A percentile compares a stretch with the other conserved stretches of the same genome.
Evolutionary conservation across 2,888 invertebrate genomes (phyloP).

Genomic region (Microplitis manilae): DNA sequence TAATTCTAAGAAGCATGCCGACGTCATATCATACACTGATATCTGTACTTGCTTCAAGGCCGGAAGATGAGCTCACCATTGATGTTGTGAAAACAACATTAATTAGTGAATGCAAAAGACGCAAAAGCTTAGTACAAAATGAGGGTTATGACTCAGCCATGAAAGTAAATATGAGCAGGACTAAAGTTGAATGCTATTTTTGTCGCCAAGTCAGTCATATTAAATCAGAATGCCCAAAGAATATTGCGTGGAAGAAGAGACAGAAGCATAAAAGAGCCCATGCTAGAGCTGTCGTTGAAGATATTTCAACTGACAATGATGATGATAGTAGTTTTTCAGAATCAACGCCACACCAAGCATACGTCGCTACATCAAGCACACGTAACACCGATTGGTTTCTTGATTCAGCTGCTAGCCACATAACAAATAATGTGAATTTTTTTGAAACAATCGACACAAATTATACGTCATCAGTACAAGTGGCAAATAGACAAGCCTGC

Average conservation of each 20-base stretch:
- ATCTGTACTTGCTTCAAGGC: not conserved
- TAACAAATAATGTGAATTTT: too few relatives aligned
- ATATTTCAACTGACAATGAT: too few relatives aligned
- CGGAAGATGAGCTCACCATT: not conserved
- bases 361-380: too few relatives aligned
- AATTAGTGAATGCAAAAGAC: not conserved
- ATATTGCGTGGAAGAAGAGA: not conserved
- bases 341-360: too few relatives aligned
- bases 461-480: too few relatives aligned
- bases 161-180: not conserved
- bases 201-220: not conserved
- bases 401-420: too few relatives aligned
- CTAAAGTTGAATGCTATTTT: not conserved
- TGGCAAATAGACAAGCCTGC: too few relatives aligned
- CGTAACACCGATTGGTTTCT: too few relatives aligned
- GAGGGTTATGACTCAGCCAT: not conserved
- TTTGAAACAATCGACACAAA: too few relatives aligned
- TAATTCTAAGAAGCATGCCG: not conserved
- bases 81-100: not conserved
- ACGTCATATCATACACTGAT: not conserved
- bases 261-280: not conserved
- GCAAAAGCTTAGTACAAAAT: not conserved
- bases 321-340: too few relatives aligned
- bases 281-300: too few relatives aligned
- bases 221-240: not conserved